These are phyloP conservation scores for Hippocampus guttulatus DNA, from an alignment of 2,113 vertebrate species.

Conservation along the genomic window DNA sequence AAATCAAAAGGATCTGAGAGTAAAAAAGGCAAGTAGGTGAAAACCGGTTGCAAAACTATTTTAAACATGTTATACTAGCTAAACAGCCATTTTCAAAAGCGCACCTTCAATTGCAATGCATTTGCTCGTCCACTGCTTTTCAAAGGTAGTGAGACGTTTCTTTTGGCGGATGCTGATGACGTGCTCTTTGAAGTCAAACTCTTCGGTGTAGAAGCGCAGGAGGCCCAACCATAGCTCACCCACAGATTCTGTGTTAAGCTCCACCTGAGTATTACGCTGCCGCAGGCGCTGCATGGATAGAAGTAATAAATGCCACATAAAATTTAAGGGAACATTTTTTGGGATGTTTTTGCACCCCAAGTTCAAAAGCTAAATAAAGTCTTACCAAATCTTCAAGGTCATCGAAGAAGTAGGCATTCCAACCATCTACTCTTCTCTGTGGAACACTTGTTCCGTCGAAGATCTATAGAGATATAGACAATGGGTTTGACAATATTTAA, in stretches of 20 bases:
- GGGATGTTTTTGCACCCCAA: no score
- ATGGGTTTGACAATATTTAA: neutral
- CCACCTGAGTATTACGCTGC: conserved; percentile 77
- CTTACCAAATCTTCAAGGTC: conserved; percentile 90
- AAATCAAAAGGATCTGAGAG: conserved; percentile 94
- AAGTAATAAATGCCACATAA: neutral
- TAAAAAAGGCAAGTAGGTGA: conserved; percentile 13
- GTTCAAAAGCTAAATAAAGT: conserved; percentile 37
- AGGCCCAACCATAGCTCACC: conserved; percentile 95
- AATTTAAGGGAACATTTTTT: neutral
- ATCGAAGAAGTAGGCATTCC: conserved; percentile 96
- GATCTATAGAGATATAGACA: conserved; percentile 70
- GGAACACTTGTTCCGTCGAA: conserved; percentile 87
- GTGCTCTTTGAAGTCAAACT: conserved; percentile 98
- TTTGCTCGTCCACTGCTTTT: conserved; percentile 99
- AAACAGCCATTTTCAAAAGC: neutral
- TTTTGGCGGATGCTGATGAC: conserved; percentile 96
- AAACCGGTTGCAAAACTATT: accelerated
- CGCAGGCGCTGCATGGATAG: conserved; percentile 73
- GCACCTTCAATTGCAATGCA: conserved; percentile 98
- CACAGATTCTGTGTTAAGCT: conserved; percentile 86
- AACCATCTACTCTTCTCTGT: conserved; percentile 95
- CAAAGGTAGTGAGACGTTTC: conserved; percentile 93
- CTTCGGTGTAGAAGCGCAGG: conserved; percentile 94
- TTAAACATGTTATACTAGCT: neutral